These are phyloP conservation scores for Elysia crispata DNA, from an alignment of 2,888 invertebrate species.

Conservation along the genomic window DNA sequence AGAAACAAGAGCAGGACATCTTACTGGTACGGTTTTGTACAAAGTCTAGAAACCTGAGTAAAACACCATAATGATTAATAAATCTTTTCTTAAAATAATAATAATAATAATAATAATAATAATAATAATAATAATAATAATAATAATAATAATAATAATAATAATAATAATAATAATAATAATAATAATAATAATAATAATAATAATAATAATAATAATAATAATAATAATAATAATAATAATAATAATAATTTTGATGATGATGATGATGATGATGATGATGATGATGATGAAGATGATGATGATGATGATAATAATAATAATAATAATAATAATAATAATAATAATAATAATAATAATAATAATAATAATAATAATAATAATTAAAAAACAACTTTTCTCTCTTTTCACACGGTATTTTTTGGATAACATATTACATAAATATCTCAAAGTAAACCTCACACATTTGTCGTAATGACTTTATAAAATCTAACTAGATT, in stretches of 20 bases:
- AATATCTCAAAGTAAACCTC: too few species aligned
- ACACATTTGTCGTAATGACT: too few species aligned
- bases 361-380: too few species aligned
- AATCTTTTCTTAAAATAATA: not conserved
- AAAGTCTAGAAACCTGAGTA: too few species aligned
- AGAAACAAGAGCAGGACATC: too few species aligned
- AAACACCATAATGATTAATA: too few species aligned
- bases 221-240: not conserved
- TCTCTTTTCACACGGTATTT: too few species aligned
- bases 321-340: not conserved
- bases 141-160: not conserved
- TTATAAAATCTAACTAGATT: too few species aligned
- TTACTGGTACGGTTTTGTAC: too few species aligned
- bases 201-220: not conserved
- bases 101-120: slow-evolving; percentile 5
- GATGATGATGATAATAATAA: not conserved
- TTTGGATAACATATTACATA: too few species aligned
- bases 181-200: not conserved
- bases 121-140: not conserved
- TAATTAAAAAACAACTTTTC: too few species aligned
- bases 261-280: not conserved
- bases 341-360: not conserved
- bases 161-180: not conserved
- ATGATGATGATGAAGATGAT: not conserved
- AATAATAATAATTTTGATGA: not conserved